Base-by-base conservation (phyloP, 2,113 vertebrate genomes). In the Falcunculus frontatus region DNA sequence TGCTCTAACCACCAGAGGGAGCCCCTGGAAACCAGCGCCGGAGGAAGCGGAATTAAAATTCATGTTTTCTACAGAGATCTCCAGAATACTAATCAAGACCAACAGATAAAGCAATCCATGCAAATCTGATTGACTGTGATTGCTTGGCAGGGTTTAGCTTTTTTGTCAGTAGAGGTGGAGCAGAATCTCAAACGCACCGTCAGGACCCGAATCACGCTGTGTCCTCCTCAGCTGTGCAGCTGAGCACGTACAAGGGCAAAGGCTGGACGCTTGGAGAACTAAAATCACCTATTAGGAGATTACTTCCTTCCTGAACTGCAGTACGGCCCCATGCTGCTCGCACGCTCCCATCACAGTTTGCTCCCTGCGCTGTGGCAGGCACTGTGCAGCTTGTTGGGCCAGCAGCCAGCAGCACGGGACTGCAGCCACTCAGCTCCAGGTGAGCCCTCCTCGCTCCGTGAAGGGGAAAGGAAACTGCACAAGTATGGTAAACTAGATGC, bases 71-170 rank as follows among this genome's bases (percentile, higher is more conserved):
- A 1, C 4, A 35, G 42, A 85, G 63, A 46, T 29, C 59, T 63
- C 59, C 2, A 10, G 70, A 90, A 95, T 86, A 73, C 79, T 86
- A 83, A 95, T 83, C 78, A 90, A 94, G 78, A 74, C 47, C 55
- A 77, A 88, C 15, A 90, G 75, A 90, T 77, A 88, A 79, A 88
- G 44, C 87, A 94, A 90, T 84, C 79, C 75, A 78, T 68, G 92
- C 64, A 93, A 86, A 94, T 72, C 72, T 81, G 82, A 78, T 53
- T 39, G 92, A 80, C 4, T 1, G 72, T n/a, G 60, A 81, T 19
- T 47, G 68, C 76, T 78, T 60, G 74, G 59, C 73, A 60, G 72
- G 47, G 64, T 35, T 88, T 80, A 33, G 55, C 29, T 88, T 49
- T 93, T 89, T 53, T 73, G 47, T 22, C 39, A 18, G 52, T 6